These are phyloP conservation scores for Hucho hucho DNA, from an alignment of 2,113 vertebrate genomes.

Conservation along the genomic window DNA sequence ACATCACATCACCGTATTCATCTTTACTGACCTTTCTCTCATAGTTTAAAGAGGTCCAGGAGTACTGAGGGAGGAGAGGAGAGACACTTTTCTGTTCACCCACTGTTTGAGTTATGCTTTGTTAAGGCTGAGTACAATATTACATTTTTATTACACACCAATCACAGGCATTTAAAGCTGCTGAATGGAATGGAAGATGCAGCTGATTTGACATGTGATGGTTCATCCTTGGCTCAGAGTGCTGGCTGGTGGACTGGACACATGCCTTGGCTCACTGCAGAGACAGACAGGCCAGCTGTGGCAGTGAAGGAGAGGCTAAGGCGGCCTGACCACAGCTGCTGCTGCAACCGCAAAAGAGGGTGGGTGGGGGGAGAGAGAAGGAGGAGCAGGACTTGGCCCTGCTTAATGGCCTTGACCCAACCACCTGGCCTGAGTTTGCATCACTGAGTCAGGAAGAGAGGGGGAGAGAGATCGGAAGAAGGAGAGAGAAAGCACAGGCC, in stretches of 20 bases:
- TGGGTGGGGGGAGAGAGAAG: slow-evolving; percentile 1
- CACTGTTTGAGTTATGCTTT: background rate
- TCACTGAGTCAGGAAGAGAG: slow-evolving; percentile 23
- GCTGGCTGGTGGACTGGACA: background rate
- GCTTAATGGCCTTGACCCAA: slow-evolving; percentile 47
- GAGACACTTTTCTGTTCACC: background rate
- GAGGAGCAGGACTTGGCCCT: slow-evolving; percentile 26
- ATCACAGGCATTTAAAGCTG: background rate
- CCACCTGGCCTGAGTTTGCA: slow-evolving; percentile 53
- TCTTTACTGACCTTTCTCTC: slow-evolving; percentile 40
- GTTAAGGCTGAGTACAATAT: background rate
- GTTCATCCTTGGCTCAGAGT: background rate
- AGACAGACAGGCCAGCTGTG: slow-evolving; percentile 1
- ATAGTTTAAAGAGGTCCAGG: slow-evolving; percentile 27
- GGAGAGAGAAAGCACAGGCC: background rate
- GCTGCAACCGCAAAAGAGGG: background rate
- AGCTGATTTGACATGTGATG: background rate
- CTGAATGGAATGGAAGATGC: background rate
- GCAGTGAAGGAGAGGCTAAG: slow-evolving; percentile 6
- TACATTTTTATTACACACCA: background rate
- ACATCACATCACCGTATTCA: slow-evolving; percentile 43
- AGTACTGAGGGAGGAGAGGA: slow-evolving; percentile 25
- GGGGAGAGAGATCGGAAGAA: background rate
- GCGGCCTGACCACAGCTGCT: slow-evolving; percentile 16
- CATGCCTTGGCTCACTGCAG: background rate